These are phyloP conservation scores for Herpailurus yagouaroundi DNA, from an alignment of 2,113 vertebrate genomes.

Conservation along the genomic window DNA sequence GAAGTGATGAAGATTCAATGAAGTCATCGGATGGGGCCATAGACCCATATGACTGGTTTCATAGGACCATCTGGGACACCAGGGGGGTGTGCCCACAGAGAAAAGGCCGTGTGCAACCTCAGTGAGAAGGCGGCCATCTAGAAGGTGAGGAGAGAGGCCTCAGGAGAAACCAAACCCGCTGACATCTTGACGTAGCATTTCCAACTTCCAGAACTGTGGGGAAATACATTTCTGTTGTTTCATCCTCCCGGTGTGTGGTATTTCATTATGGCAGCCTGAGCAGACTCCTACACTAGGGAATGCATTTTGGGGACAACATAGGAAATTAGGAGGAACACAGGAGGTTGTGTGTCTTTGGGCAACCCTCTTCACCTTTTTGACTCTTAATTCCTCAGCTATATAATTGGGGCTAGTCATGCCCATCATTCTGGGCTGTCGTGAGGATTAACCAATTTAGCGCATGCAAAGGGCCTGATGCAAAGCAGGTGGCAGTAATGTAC, in stretches of 20 bases:
- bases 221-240: neutral
- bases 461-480: neutral
- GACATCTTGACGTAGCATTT: neutral
- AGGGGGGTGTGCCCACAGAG: no score
- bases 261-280: neutral
- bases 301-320: neutral
- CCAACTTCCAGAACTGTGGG: neutral
- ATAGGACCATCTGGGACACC: neutral
- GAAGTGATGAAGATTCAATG: neutral
- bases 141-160: neutral
- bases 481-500: neutral
- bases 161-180: no score
- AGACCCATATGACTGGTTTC: rapidly evolving
- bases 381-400: neutral
- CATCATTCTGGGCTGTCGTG: neutral
- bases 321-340: neutral
- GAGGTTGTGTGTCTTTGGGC: neutral
- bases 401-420: neutral
- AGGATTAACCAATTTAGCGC: neutral
- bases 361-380: neutral
- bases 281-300: neutral
- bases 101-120: rapidly evolving
- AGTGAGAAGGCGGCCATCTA: neutral
- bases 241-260: neutral
- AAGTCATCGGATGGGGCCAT: neutral